These are phyloP conservation scores for Epizoanthus ramosus DNA, from an alignment of 92 coral and sea anemone genomes.

Conservation along the genomic window DNA sequence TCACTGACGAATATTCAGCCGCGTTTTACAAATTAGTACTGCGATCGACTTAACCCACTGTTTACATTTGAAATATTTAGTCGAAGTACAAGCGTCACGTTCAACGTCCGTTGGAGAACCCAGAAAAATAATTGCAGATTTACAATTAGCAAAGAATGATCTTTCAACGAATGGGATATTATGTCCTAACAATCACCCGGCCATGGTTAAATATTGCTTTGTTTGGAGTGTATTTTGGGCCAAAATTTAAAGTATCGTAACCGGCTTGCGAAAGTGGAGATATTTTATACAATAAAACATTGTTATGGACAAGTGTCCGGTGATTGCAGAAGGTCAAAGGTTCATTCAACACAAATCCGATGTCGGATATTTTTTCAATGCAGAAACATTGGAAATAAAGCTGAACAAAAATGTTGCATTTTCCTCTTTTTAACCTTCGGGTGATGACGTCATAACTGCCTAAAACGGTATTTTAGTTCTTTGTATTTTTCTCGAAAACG, in stretches of 20 bases:
- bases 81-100: constrained; percentile 18
- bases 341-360: constrained; percentile 21
- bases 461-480: too few relatives aligned
- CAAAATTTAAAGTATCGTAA: constrained; percentile 14
- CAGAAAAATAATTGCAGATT: constrained; percentile 27
- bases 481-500: too few relatives aligned
- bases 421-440: constrained; percentile 22
- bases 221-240: constrained; percentile 28
- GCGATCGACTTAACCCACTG: constrained; percentile 22
- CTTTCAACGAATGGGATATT: too few relatives aligned
- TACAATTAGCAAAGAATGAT: constrained; percentile 17
- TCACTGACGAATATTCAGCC: constrained; percentile 18
- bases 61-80: constrained; percentile 14
- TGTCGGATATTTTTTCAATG: constrained; percentile 12
- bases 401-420: constrained; percentile 18
- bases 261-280: constrained; percentile 19
- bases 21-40: constrained; percentile 22
- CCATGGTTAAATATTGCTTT: constrained; percentile 26
- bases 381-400: constrained; percentile 19
- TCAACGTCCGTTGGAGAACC: constrained; percentile 21
- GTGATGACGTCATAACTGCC: not conserved
- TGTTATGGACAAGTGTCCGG: constrained; percentile 23
- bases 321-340: constrained; percentile 21
- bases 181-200: too few relatives aligned
- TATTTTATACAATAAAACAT: constrained; percentile 8